Evolutionary conservation across 1,140 invertebrate genomes (phyloP).

Genomic region (Anoplophora glabripennis): DNA sequence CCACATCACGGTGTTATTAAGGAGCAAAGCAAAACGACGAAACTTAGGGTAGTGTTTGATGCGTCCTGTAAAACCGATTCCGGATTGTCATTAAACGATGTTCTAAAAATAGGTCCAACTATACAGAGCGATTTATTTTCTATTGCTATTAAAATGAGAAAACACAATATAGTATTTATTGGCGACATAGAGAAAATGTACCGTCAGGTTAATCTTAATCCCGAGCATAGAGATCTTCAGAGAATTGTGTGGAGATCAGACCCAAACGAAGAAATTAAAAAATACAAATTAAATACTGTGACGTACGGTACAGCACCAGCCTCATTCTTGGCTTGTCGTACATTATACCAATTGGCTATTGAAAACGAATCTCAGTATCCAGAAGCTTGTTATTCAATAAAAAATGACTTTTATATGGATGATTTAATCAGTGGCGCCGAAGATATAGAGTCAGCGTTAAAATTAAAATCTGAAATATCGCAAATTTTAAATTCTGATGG

Average conservation of each 20-base stretch:
- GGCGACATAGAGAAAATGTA: constrained; percentile 53
- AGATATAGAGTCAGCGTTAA: constrained; percentile 25
- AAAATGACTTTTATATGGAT: constrained; percentile 50
- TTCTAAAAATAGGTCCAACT: constrained; percentile 28
- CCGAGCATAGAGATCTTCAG: constrained; percentile 42
- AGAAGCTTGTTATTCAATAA: constrained; percentile 32
- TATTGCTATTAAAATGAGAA: constrained; percentile 31
- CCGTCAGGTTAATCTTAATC: constrained; percentile 43
- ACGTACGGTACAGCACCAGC: constrained; percentile 44
- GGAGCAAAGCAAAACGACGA: constrained; percentile 13
- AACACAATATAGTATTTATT: constrained; percentile 19
- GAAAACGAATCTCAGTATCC: constrained; percentile 37
- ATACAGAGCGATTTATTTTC: constrained; percentile 35
- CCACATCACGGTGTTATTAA: constrained; percentile 37
- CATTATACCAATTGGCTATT: constrained; percentile 38
- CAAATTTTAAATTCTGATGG: constrained; percentile 18
- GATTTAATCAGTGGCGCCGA: constrained; percentile 47
- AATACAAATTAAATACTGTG: constrained; percentile 39
- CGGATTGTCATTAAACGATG: constrained; percentile 36
- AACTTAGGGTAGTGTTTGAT: constrained; percentile 25
- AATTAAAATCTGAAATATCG: constrained; percentile 29
- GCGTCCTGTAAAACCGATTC: constrained; percentile 15
- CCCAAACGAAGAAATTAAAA: constrained; percentile 24
- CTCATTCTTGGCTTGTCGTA: constrained; percentile 42
- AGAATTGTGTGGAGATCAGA: constrained; percentile 45